Percentiles rank a stretch among this genome's conserved stretches.
Conservation (phyloP, 2,797 vertebrate genomes). For the Gymnoscopelus microlampas region DNA sequence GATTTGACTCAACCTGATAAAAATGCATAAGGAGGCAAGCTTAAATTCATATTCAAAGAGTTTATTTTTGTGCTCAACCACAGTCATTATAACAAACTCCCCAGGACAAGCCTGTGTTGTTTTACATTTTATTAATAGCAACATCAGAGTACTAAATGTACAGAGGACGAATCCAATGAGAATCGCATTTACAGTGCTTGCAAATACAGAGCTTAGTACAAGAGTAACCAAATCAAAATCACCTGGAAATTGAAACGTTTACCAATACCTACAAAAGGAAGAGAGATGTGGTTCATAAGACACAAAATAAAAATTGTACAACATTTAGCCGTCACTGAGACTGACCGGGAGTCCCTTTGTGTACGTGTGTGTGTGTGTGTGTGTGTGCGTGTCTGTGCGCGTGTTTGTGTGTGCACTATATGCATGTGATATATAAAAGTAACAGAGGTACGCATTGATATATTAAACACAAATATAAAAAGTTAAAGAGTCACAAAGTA, state of each 20-base stretch:
- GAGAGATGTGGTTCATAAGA: constrained; percentile 80
- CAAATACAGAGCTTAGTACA: constrained; percentile 91
- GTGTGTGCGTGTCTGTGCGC: constrained; percentile 32
- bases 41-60: constrained; percentile 47
- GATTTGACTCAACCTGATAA: constrained; percentile 4
- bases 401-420: constrained; percentile 75
- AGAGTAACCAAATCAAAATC: constrained; percentile 89
- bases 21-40: constrained; percentile 22
- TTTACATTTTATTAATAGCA: constrained; percentile 92
- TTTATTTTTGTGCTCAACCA: constrained; percentile 63
- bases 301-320: constrained; percentile 82
- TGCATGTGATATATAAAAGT: constrained; percentile 86
- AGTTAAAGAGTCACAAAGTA: constrained; percentile 85
- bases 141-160: constrained; percentile 94
- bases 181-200: constrained; percentile 93
- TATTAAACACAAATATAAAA: constrained; percentile 90
- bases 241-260: constrained; percentile 84
- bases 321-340: constrained; percentile 79
- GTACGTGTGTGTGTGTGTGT: constrained; percentile 52
- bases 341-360: constrained; percentile 74
- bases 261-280: constrained; percentile 83
- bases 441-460: constrained; percentile 88
- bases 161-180: constrained; percentile 87
- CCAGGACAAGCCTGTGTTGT: constrained; percentile 69
- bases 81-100: constrained; percentile 65